phyloP scores from a whole-genome alignment of 1,140 invertebrate species.

The Drosophila lowei region DNA sequence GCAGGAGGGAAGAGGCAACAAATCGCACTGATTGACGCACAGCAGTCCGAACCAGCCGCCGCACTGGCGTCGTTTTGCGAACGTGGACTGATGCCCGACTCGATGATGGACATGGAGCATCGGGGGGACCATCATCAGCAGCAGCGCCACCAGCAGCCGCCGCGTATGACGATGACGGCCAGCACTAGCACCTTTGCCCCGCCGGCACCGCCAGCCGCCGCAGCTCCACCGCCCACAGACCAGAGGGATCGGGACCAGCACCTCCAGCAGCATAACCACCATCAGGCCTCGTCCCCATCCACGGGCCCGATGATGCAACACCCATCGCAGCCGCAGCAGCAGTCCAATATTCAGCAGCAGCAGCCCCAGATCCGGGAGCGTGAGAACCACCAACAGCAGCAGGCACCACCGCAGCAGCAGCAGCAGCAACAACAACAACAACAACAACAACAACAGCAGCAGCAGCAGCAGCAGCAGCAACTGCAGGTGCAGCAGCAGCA shows the following conservation, averaged over 20 bases:
- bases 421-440: neutral
- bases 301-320: too few species aligned
- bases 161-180: slow-evolving; percentile 37
- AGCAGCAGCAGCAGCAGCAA: slow-evolving; percentile 35
- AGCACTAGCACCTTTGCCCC: slow-evolving; percentile 64
- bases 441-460: slow-evolving; percentile 36
- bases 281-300: slow-evolving; percentile 27
- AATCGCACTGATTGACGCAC: slow-evolving; percentile 42
- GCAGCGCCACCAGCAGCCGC: slow-evolving; percentile 61
- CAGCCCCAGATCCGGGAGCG: slow-evolving; percentile 13
- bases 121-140: slow-evolving; percentile 66
- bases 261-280: slow-evolving; percentile 45
- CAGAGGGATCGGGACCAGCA: slow-evolving; percentile 52
- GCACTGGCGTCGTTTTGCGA: slow-evolving; percentile 75
- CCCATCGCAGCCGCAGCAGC: slow-evolving; percentile 26
- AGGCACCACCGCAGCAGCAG: slow-evolving; percentile 19
- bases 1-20: slow-evolving; percentile 3
- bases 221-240: slow-evolving; percentile 10
- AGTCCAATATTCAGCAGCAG: slow-evolving; percentile 17
- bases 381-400: slow-evolving; percentile 14
- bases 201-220: slow-evolving; percentile 46
- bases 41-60: slow-evolving; percentile 48
- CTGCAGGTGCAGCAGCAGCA: slow-evolving; percentile 43
- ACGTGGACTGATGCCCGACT: slow-evolving; percentile 73
- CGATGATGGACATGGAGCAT: slow-evolving; percentile 77